phyloP scores from a whole-genome alignment of 2,888 invertebrate species.

The Limnephilus marmoratus region DNA sequence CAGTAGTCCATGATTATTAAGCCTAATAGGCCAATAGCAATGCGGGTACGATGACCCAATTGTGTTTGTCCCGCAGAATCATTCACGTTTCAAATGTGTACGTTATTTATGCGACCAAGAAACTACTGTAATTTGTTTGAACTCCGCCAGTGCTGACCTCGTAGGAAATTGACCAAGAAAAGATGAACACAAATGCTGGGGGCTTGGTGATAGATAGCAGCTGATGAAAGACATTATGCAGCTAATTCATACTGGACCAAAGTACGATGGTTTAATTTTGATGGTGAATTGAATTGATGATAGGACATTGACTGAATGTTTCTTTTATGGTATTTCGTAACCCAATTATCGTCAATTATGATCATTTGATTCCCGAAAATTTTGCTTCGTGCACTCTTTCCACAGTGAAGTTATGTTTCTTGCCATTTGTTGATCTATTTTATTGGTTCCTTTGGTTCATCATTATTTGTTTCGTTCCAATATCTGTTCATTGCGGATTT shows the following conservation, averaged over 20 bases:
- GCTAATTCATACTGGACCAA: background rate
- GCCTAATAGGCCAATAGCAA: conserved; percentile 17
- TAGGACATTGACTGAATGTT: background rate
- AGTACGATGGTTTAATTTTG: background rate
- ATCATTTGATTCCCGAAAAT: background rate
- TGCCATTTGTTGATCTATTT: no score
- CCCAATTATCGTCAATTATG: background rate
- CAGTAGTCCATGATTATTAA: background rate
- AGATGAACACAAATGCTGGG: background rate
- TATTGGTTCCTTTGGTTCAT: no score
- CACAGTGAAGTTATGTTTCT: no score
- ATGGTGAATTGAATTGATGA: background rate
- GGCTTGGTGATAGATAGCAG: background rate
- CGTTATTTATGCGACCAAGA: conserved; percentile 1
- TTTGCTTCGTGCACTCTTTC: background rate
- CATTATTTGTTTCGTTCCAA: no score
- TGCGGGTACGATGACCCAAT: conserved; percentile 40
- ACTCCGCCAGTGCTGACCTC: conserved; percentile 7
- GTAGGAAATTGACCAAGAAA: background rate
- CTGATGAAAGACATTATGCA: background rate
- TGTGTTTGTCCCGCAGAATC: conserved; percentile 18
- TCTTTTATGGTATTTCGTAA: background rate
- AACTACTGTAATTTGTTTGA: background rate
- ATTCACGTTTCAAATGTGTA: conserved; percentile 24
- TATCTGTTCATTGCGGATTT: no score